Percentiles rank a stretch among this genome's conserved stretches.
Evolutionary conservation across 2,797 vertebrate genomes (phyloP).

Genomic region (Sebastolobus altivelis): DNA sequence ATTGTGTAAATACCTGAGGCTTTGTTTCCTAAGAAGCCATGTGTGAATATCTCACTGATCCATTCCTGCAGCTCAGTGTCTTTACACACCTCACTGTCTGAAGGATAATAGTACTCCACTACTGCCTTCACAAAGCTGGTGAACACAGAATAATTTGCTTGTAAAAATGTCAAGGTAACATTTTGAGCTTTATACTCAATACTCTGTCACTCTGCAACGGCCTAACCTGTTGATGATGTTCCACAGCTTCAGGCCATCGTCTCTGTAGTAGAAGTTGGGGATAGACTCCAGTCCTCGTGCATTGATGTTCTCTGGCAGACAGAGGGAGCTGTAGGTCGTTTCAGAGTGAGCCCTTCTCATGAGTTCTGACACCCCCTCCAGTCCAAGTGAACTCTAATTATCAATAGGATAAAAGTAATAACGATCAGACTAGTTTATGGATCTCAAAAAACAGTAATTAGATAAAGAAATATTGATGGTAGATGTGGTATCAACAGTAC

Average conservation of each 20-base stretch:
- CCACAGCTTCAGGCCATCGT: slow-evolving; percentile 82
- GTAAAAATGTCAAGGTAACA: background rate
- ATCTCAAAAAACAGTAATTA: background rate
- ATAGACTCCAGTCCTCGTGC: slow-evolving; percentile 78
- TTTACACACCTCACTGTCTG: slow-evolving; percentile 49
- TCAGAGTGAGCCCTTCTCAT: slow-evolving; percentile 60
- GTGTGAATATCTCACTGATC: slow-evolving; percentile 66
- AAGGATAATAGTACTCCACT: slow-evolving; percentile 54
- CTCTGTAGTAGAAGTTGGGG: slow-evolving; percentile 81
- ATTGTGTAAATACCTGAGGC: slow-evolving; percentile 28
- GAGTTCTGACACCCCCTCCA: slow-evolving; percentile 59
- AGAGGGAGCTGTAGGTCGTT: slow-evolving; percentile 74
- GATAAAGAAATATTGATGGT: background rate
- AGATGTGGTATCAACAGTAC: background rate
- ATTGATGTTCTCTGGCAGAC: slow-evolving; percentile 76
- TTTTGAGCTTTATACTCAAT: background rate
- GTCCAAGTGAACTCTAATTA: slow-evolving; percentile 67
- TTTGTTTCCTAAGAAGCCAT: slow-evolving; percentile 57
- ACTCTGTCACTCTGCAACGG: background rate
- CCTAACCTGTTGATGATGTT: slow-evolving; percentile 55
- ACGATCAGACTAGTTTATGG: background rate
- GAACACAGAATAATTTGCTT: background rate
- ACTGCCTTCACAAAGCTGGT: slow-evolving; percentile 53
- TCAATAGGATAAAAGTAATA: background rate
- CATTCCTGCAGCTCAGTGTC: slow-evolving; percentile 71